Conservation (phyloP, 1,140 invertebrate genomes). For the Brachionus paranguensis region DNA sequence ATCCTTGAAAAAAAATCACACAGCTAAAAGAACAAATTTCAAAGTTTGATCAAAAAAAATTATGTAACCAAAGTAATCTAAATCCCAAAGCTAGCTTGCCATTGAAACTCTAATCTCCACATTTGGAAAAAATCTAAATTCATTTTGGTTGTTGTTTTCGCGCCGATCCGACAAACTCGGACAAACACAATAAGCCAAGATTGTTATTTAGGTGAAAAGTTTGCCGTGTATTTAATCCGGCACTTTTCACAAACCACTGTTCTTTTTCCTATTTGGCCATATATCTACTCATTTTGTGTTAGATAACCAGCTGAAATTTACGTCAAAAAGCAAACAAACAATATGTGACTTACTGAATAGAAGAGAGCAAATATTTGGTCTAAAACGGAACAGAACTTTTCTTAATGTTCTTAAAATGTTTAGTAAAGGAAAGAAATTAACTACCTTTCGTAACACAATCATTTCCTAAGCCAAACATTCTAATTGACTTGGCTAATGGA, state of each 20-base stretch:
- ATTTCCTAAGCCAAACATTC: background rate
- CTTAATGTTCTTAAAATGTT: background rate
- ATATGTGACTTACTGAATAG: background rate
- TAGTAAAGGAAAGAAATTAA: constrained; percentile 3
- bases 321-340: background rate
- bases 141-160: background rate
- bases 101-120: background rate
- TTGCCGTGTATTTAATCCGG: background rate
- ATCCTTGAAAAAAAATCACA: background rate
- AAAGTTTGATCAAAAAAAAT: background rate
- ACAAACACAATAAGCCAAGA: background rate
- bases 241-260: constrained; percentile 6
- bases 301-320: background rate
- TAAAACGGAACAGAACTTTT: background rate
- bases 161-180: background rate
- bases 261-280: background rate
- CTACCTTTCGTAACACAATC: background rate
- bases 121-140: background rate
- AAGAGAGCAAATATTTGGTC: constrained; percentile 19
- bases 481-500: constrained; percentile 2
- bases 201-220: constrained; percentile 2
- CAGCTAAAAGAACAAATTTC: background rate
- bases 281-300: constrained; percentile 18
- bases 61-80: constrained; percentile 2
- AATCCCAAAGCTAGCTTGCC: background rate